A percentile compares a stretch with the other conserved stretches of the same genome.
Evolutionary conservation across 1,140 invertebrate species (phyloP).

Genomic region (Drosophila navojoa): DNA sequence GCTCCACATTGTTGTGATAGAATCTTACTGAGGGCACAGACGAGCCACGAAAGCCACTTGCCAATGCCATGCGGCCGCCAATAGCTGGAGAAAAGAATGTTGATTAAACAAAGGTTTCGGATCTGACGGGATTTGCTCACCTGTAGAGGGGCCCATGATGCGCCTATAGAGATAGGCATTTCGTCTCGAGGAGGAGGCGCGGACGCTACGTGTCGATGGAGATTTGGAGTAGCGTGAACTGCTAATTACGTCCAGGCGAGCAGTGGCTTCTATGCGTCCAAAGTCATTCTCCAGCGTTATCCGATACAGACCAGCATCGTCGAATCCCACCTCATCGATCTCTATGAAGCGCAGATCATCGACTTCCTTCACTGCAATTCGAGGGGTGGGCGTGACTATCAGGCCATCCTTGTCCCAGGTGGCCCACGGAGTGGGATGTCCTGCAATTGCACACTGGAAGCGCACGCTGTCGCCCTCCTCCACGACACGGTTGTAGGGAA

Average conservation of each 20-base stretch:
- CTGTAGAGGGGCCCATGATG: constrained; percentile 83
- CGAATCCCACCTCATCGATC: constrained; percentile 89
- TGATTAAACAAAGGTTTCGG: too few relatives aligned
- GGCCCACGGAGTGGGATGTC: constrained; percentile 90
- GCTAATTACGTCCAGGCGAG: constrained; percentile 91
- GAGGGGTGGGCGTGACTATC: constrained; percentile 86
- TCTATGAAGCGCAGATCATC: constrained; percentile 91
- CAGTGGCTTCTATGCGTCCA: constrained; percentile 91
- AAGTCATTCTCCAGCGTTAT: constrained; percentile 92
- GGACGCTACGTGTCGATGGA: constrained; percentile 82
- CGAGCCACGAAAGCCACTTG: constrained; percentile 85
- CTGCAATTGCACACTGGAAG: constrained; percentile 91
- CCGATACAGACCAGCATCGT: constrained; percentile 92
- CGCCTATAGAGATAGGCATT: constrained; percentile 78
- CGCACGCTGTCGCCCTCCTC: constrained; percentile 92
- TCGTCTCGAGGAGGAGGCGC: constrained; percentile 83
- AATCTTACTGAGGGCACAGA: constrained; percentile 86
- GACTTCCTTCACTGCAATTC: constrained; percentile 89
- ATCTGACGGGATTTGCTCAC: constrained; percentile 15
- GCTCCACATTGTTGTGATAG: constrained; percentile 86
- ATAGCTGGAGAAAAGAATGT: constrained; percentile 53
- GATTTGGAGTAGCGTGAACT: constrained; percentile 83
- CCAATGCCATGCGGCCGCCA: constrained; percentile 86
- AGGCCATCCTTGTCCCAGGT: constrained; percentile 92
- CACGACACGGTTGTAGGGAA: constrained; percentile 92